These are phyloP conservation scores for Bubalus kerabau DNA, from an alignment of 2,113 vertebrate species.

Conservation along the genomic window DNA sequence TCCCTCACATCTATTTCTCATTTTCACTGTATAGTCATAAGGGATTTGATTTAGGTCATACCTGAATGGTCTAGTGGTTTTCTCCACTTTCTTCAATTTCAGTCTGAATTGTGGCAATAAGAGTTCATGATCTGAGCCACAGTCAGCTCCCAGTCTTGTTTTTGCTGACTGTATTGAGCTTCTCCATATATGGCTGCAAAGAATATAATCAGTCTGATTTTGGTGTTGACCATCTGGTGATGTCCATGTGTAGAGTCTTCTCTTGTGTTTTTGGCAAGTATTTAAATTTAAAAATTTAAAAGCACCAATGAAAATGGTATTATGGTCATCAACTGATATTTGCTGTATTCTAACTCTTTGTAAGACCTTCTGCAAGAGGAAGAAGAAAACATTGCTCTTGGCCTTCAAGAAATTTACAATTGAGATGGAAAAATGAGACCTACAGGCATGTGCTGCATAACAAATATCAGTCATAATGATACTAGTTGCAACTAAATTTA, in stretches of 20 bases:
- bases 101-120: background rate
- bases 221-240: rapidly evolving
- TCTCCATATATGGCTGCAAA: background rate
- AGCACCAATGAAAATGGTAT: background rate
- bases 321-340: background rate
- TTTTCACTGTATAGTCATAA: background rate
- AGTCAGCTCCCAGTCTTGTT: background rate
- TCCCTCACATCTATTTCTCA: background rate
- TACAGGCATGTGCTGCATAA: background rate
- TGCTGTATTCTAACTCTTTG: background rate
- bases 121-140: background rate
- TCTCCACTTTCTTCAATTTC: background rate
- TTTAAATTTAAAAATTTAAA: background rate
- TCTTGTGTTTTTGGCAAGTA: background rate
- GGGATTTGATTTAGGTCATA: background rate
- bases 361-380: background rate
- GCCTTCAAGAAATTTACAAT: background rate
- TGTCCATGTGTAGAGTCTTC: background rate
- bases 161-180: background rate
- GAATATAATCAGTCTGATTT: background rate
- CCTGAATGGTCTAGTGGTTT: background rate
- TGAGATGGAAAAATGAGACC: background rate
- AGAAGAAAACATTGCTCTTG: background rate
- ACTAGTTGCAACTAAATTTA: background rate
- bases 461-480: background rate